These are phyloP conservation scores for Apostichopus japonicus DNA, from an alignment of 35 echinoderm and acorn worm species.

Conservation along the genomic window DNA sequence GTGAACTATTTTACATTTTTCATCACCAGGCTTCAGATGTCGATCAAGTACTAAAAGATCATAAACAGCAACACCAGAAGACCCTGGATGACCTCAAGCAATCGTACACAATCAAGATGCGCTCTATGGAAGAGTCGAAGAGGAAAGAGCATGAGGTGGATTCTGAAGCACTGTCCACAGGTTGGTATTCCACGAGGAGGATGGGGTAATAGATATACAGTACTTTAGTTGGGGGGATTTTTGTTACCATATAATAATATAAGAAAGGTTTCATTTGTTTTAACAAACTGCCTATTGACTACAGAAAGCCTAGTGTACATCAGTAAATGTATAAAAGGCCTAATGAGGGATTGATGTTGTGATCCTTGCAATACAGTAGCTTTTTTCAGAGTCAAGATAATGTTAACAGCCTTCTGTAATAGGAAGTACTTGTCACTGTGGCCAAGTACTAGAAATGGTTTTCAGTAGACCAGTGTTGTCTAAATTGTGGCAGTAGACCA, in stretches of 20 bases:
- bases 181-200: conserved; percentile 14
- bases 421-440: no score
- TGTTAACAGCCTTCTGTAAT: no score
- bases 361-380: no score
- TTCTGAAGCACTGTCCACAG: conserved; percentile 58
- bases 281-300: no score
- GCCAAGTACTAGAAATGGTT: no score
- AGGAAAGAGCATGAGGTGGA: conserved; percentile 68
- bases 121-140: conserved; percentile 56
- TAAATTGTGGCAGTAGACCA: no score
- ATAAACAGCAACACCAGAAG: conserved; percentile 59
- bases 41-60: conserved; percentile 53
- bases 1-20: background rate
- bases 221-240: no score
- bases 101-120: conserved; percentile 63
- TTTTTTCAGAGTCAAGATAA: no score
- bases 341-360: no score
- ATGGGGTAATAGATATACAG: background rate
- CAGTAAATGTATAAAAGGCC: no score
- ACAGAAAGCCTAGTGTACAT: background rate
- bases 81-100: conserved; percentile 61
- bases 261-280: background rate
- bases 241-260: background rate
- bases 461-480: no score
- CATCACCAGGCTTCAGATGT: conserved; percentile 28